These are phyloP conservation scores for Ellobius talpinus DNA, from an alignment of 2,113 vertebrate genomes.

Conservation along the genomic window DNA sequence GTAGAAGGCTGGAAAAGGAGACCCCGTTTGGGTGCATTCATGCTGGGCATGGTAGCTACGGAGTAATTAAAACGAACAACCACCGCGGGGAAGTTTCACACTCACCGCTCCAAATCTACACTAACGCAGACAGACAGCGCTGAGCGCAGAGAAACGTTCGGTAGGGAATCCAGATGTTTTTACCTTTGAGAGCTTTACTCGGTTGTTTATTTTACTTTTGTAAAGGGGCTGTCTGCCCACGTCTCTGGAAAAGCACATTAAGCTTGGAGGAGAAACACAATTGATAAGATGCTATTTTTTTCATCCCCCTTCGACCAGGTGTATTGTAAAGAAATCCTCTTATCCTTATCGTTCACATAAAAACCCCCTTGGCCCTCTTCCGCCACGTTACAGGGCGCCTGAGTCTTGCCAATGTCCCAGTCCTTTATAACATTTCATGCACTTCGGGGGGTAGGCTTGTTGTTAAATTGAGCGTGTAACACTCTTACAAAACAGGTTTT, in stretches of 20 bases:
- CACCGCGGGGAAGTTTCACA: not conserved
- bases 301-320: slow-evolving; percentile 74
- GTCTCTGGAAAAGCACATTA: slow-evolving; percentile 71
- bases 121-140: slow-evolving; percentile 42
- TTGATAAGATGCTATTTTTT: slow-evolving; percentile 55
- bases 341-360: slow-evolving; percentile 68
- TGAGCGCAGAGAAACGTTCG: slow-evolving; percentile 35
- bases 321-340: slow-evolving; percentile 80
- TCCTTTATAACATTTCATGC: slow-evolving; percentile 91
- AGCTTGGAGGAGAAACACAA: slow-evolving; percentile 72
- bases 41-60: slow-evolving; percentile 16
- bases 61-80: slow-evolving; percentile 72
- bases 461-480: slow-evolving; percentile 91
- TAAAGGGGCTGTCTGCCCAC: slow-evolving; percentile 22
- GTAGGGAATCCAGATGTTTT: slow-evolving; percentile 76
- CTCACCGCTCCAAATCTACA: slow-evolving; percentile 56
- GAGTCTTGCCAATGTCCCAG: slow-evolving; percentile 87
- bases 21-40: not conserved
- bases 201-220: slow-evolving; percentile 40
- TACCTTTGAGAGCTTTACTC: slow-evolving; percentile 71
- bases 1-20: not conserved
- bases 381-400: slow-evolving; percentile 87
- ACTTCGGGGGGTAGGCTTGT: slow-evolving; percentile 89
- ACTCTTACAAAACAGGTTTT: slow-evolving; percentile 89
- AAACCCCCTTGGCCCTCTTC: slow-evolving; percentile 80